phyloP scores from a whole-genome alignment of 2,888 invertebrate species.

The Machimus rusticus region DNA sequence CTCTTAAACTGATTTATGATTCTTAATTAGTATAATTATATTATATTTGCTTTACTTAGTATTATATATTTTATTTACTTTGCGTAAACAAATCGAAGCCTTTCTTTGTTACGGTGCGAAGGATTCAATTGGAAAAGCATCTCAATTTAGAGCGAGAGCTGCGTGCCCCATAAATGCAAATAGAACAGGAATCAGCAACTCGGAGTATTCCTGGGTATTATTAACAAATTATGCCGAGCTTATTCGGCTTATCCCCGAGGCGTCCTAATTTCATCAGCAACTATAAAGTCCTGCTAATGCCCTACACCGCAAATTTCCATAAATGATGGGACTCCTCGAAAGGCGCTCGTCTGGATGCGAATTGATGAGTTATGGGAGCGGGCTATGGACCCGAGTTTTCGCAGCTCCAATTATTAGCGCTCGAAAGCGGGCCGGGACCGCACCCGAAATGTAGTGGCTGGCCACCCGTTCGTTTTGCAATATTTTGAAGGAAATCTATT shows the following conservation, averaged over 20 bases:
- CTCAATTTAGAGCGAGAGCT: not conserved
- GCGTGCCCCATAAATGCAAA: not conserved
- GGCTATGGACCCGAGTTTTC: constrained; percentile 8
- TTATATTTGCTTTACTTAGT: too few species aligned
- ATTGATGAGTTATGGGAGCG: not conserved
- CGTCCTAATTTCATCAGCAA: not conserved
- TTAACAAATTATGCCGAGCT: not conserved
- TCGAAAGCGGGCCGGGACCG: not conserved
- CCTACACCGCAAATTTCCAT: constrained; percentile 10
- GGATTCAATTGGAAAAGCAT: not conserved
- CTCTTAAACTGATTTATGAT: too few species aligned
- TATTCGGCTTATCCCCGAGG: not conserved
- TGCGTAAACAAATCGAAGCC: not conserved
- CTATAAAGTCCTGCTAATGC: not conserved
- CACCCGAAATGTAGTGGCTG: not conserved
- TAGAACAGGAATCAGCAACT: not conserved
- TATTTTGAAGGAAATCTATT: constrained; percentile 34
- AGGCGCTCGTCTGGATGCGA: not conserved
- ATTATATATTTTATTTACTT: too few species aligned
- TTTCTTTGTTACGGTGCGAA: not conserved
- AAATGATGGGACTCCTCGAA: constrained; percentile 1
- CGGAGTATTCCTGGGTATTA: not conserved
- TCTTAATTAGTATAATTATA: too few species aligned
- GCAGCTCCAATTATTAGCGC: constrained; percentile 43
- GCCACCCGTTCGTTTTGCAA: constrained; percentile 12